Conservation (phyloP, 2,113 vertebrate species). For the Lepisosteus osseus region DNA sequence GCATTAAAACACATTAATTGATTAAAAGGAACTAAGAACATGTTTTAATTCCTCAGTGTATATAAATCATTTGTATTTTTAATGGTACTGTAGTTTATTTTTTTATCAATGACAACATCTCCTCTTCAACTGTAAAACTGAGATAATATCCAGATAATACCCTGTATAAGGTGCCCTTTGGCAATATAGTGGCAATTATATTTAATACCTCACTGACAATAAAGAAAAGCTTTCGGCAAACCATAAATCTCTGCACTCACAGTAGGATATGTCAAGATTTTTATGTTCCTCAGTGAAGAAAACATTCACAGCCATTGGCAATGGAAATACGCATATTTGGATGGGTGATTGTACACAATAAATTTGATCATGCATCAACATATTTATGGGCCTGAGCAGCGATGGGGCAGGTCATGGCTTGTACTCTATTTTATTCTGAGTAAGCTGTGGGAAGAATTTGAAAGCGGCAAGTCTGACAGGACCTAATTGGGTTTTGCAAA, state of each 20-base stretch:
- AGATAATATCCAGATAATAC: slow-evolving; percentile 16
- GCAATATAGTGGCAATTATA: slow-evolving; percentile 31
- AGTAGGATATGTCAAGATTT: background rate
- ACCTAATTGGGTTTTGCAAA: no score
- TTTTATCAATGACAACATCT: slow-evolving; percentile 34
- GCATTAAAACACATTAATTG: no score
- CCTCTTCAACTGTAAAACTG: slow-evolving; percentile 25
- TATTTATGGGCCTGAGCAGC: background rate
- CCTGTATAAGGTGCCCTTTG: slow-evolving; percentile 15
- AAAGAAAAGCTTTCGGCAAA: slow-evolving; percentile 26
- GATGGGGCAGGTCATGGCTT: background rate
- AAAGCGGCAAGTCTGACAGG: no score
- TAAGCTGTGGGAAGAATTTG: no score
- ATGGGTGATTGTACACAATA: background rate
- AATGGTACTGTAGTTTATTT: slow-evolving; percentile 27
- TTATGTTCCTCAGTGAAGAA: slow-evolving; percentile 21
- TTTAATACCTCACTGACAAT: slow-evolving; percentile 25
- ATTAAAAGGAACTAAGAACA: background rate
- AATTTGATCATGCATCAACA: background rate
- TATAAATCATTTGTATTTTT: slow-evolving; percentile 1
- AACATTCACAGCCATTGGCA: slow-evolving; percentile 27
- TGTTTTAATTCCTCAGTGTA: background rate
- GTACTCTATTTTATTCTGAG: no score
- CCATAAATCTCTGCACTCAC: slow-evolving; percentile 32
- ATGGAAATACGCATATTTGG: slow-evolving; percentile 29